These are phyloP conservation scores for Steinernema feltiae DNA, from an alignment of 1,140 invertebrate species.

Conservation along the genomic window DNA sequence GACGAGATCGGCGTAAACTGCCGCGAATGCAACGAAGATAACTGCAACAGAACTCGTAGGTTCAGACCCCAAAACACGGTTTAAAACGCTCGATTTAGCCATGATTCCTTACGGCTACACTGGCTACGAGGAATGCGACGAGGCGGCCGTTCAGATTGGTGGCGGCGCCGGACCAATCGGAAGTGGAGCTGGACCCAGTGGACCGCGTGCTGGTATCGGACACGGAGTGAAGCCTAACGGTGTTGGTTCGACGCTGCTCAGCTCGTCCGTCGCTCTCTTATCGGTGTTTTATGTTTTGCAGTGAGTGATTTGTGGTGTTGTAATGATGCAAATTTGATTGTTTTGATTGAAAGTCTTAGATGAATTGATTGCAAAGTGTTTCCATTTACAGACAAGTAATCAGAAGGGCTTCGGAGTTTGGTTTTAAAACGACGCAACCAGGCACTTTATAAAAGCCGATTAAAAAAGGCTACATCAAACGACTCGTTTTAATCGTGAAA, in stretches of 20 bases:
- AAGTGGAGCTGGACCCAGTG: background rate
- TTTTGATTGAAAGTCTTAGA: background rate
- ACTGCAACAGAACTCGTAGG: background rate
- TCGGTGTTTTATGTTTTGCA: background rate
- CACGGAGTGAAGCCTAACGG: background rate
- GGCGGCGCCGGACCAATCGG: background rate
- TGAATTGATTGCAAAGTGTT: too few relatives aligned
- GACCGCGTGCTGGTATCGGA: background rate
- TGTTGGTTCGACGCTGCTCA: background rate
- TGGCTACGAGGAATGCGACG: background rate
- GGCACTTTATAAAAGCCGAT: too few relatives aligned
- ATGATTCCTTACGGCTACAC: background rate
- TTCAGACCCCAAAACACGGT: background rate
- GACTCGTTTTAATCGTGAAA: too few relatives aligned
- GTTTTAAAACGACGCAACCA: too few relatives aligned
- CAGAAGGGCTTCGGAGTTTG: too few relatives aligned
- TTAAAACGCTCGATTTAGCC: background rate
- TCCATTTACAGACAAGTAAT: too few relatives aligned
- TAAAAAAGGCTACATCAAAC: too few relatives aligned
- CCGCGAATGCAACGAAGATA: background rate
- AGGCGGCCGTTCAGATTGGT: background rate
- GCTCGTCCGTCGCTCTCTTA: background rate
- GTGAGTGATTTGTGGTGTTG: background rate
- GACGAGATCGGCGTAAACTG: background rate
- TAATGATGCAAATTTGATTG: background rate